phyloP scores from a whole-genome alignment of 1,140 invertebrate species.

The Lamellibrachia luymesi region DNA sequence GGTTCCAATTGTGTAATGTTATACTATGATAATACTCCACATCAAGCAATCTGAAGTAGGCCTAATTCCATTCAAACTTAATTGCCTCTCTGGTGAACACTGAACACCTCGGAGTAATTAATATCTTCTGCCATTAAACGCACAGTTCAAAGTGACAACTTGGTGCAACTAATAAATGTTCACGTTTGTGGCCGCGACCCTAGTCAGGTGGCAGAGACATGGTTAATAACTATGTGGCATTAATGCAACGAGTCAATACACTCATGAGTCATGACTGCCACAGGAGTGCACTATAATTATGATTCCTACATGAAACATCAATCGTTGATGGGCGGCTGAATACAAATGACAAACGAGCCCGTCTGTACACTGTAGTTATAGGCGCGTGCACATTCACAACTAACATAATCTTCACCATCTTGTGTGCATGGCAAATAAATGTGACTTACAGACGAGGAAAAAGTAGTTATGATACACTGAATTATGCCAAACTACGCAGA shows the following conservation, averaged over 20 bases:
- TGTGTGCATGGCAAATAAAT: not conserved
- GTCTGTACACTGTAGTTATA: not conserved
- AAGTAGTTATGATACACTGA: not conserved
- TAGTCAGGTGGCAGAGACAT: not conserved
- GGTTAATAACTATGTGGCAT: not conserved
- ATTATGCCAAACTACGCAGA: not conserved
- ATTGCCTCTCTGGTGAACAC: not conserved
- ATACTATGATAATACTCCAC: not conserved
- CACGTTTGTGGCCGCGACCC: not conserved
- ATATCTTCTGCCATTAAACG: not conserved
- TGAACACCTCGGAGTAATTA: not conserved
- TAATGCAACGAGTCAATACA: not conserved
- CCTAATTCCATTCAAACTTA: not conserved
- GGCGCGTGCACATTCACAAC: not conserved
- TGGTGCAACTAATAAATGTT: not conserved
- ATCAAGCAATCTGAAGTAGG: not conserved
- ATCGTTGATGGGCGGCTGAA: not conserved
- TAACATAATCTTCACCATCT: not conserved
- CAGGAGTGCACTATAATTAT: not conserved
- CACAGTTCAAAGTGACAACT: not conserved
- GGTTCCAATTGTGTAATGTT: not conserved
- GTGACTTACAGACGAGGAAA: not conserved
- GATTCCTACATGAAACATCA: not conserved
- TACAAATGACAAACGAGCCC: not conserved
- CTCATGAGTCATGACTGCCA: not conserved